Evolutionary conservation across 30 jellyfish, hydroid and myxozoan species (phyloP), one percentile per base, ranked within the genome.

Genomic region (Nemopilema nomurai): DNA sequence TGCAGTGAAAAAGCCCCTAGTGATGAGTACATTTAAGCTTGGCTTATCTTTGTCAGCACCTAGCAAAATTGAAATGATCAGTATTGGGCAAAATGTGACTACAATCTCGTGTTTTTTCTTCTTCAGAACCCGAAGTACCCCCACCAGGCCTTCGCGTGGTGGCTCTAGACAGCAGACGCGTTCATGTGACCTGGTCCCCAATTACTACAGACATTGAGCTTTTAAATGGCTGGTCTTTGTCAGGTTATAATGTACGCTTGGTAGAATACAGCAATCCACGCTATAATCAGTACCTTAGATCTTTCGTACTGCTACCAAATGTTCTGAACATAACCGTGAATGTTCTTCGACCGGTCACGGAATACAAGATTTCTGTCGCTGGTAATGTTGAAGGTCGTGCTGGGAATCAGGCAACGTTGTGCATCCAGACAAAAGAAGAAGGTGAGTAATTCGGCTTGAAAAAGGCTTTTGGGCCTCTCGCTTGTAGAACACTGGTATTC

Each of bases 181-280:
- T 75, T 0, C 50, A 16, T 16, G 50, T 33, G 51, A 74, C n/a
- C 9, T 84, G 87, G 87, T 26, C 81, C 16, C 76, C 76, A 66
- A 71, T 82, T 4, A 71, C 83, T 24, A 30, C 63, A 16, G 87
- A 84, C n/a, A 84, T 84, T n/a, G 92, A 84, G 77, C 79, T 84
- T 21, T 71, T 84, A 26, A 84, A 84, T 51, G 86, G 86, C 63
- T 84, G 87, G 87, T 27, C 62, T 49, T 26, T 73, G 32, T 70
- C 92, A 0, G 86, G 92, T 18, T 84, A 84, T 49, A 77, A 31
- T 23, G 31, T 84, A 16, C 25, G 27, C 31, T 19, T 71, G 51
- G 24, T 64, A 64, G 86, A 76, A 27, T 66, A 52, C n/a, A 77
- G 77, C 28, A 24, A 18, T 32, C 87, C 87, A 8, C 30, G 67